These are phyloP conservation scores for Oasisia sp. DNA, from an alignment of 2,888 invertebrate species.

Conservation along the genomic window DNA sequence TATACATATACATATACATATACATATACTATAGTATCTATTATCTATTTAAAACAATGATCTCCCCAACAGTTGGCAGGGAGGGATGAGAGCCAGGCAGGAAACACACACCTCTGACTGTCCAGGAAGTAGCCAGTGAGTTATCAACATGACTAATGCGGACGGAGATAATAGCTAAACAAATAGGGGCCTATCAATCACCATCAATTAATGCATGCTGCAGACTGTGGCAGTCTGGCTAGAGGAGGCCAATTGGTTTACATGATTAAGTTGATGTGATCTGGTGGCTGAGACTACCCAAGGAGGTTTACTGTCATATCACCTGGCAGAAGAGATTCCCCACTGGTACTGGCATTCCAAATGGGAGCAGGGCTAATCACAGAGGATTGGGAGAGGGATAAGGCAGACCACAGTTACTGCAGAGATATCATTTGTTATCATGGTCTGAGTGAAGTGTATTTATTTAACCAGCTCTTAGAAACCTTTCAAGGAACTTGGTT, in stretches of 20 bases:
- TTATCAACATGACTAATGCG: background rate
- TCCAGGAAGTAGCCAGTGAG: background rate
- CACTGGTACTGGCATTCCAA: background rate
- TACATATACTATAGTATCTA: no score
- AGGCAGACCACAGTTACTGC: background rate
- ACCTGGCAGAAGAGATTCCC: background rate
- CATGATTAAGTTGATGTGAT: background rate
- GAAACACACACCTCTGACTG: background rate
- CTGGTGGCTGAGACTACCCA: background rate
- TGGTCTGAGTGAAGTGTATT: background rate
- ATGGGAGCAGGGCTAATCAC: background rate
- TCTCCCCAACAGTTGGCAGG: no score
- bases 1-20: no score
- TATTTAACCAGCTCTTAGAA: background rate
- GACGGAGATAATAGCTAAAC: background rate
- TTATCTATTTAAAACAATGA: no score
- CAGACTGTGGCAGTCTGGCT: background rate
- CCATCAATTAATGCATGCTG: background rate
- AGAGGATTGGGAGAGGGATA: background rate
- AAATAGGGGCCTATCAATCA: background rate
- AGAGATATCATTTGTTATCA: background rate
- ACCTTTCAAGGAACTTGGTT: background rate
- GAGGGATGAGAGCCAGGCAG: background rate
- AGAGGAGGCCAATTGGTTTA: background rate
- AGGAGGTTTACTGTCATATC: background rate